These are phyloP conservation scores for Perdita meconis DNA, from an alignment of 2,888 invertebrate genomes.

Conservation along the genomic window DNA sequence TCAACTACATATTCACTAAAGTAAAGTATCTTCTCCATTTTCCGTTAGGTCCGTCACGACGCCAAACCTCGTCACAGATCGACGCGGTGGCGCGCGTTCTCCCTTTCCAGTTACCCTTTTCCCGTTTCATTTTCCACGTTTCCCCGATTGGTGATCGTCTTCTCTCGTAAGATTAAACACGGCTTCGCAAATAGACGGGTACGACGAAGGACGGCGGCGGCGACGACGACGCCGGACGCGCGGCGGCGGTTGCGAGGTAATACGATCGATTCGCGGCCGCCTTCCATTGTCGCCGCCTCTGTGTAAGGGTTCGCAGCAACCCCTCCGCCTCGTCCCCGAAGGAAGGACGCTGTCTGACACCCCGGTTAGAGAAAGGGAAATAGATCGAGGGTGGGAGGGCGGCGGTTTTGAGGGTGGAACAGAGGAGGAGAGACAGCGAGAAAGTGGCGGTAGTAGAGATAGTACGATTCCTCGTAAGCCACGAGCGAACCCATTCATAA, in stretches of 20 bases:
- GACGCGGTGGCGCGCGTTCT: too few species aligned
- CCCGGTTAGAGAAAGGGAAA: conserved; percentile 62
- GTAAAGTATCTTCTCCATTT: too few species aligned
- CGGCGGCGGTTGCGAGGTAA: conserved; percentile 63
- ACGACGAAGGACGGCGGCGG: conserved; percentile 45
- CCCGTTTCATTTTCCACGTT: too few species aligned
- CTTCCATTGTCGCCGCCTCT: conserved; percentile 71
- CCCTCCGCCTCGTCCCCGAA: conserved; percentile 38
- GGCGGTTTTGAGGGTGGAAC: conserved; percentile 52
- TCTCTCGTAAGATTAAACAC: conserved; percentile 29
- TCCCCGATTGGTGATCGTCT: not conserved
- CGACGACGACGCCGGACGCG: conserved; percentile 63
- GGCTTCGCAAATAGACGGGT: conserved; percentile 52
- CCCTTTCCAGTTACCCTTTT: too few species aligned
- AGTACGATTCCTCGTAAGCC: conserved; percentile 78
- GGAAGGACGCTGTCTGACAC: conserved; percentile 67
- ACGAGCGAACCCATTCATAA: conserved; percentile 80
- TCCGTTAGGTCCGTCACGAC: too few species aligned
- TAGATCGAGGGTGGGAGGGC: conserved; percentile 39
- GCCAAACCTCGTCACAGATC: too few species aligned
- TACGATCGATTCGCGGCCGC: conserved; percentile 73
- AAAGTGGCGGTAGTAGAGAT: conserved; percentile 74
- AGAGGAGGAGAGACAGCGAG: conserved; percentile 60
- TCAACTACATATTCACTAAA: too few species aligned
- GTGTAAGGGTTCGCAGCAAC: conserved; percentile 65